Conservation (phyloP, 2,797 vertebrate genomes). For the Diglossa cyanea region DNA sequence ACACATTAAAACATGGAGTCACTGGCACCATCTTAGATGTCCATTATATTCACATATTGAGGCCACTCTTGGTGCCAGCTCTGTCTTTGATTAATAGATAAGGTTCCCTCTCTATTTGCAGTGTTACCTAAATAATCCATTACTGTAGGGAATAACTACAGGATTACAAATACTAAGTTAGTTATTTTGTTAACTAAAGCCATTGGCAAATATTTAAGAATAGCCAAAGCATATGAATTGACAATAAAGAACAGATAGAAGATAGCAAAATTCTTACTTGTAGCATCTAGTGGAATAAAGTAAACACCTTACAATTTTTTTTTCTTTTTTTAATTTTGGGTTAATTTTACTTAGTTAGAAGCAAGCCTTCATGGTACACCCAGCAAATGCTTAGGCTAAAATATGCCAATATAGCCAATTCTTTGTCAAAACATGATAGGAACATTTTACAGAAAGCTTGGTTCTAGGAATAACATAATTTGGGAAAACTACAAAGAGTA, state of each 20-base stretch:
- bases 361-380: neutral
- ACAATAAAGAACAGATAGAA: constrained; percentile 36
- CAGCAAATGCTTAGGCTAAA: neutral
- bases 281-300: neutral
- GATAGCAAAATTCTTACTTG: constrained; percentile 11
- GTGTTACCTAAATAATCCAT: constrained; percentile 57
- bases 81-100: constrained; percentile 61
- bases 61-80: constrained; percentile 22
- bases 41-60: constrained; percentile 33
- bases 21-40: constrained; percentile 28
- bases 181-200: constrained; percentile 61
- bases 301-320: neutral
- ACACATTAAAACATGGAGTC: rapidly evolving
- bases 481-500: neutral
- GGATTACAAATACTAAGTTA: constrained; percentile 45
- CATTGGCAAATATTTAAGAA: constrained; percentile 58
- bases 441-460: neutral
- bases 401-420: neutral
- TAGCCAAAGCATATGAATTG: constrained; percentile 26
- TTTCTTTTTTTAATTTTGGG: neutral
- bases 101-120: constrained; percentile 45
- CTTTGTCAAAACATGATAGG: neutral
- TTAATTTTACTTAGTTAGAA: neutral
- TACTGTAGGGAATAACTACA: constrained; percentile 50
- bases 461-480: neutral